Evolutionary conservation across 2,888 invertebrate species (phyloP).

Genomic region (Schizaphis graminum): DNA sequence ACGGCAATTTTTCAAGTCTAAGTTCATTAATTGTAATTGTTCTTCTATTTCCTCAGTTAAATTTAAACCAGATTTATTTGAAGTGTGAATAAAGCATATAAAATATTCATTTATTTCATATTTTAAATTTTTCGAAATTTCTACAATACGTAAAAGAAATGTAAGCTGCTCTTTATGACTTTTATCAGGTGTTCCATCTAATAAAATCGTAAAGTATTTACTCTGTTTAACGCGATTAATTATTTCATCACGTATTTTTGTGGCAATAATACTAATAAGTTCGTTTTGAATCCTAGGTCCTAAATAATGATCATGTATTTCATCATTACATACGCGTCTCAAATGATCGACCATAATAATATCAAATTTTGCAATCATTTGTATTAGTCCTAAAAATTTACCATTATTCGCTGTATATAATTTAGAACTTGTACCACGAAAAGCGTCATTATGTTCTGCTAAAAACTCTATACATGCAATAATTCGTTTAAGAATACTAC

Average conservation of each 20-base stretch:
- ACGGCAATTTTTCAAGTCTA: neutral
- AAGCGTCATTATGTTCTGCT: conserved; percentile 29
- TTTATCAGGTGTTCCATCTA: neutral
- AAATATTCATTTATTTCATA: conserved; percentile 40
- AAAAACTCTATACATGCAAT: conserved; percentile 40
- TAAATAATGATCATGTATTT: conserved; percentile 23
- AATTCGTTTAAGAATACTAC: conserved; percentile 23
- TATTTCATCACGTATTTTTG: conserved; percentile 14
- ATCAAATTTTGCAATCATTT: conserved; percentile 26
- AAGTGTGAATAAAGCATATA: neutral
- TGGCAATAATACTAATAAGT: neutral
- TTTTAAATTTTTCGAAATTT: conserved; percentile 10
- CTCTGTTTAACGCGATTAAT: neutral
- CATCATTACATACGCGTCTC: neutral
- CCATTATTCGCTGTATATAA: neutral
- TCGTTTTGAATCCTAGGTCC: neutral
- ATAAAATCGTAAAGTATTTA: conserved; percentile 23
- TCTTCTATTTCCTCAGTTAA: conserved; percentile 1
- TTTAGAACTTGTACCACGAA: conserved; percentile 40
- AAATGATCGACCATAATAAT: neutral
- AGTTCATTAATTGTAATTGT: neutral
- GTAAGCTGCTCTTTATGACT: conserved; percentile 10
- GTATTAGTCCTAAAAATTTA: conserved; percentile 3
- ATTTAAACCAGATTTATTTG: neutral
- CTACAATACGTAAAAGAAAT: conserved; percentile 14